phyloP scores from a whole-genome alignment of 2,113 vertebrate genomes.

The Sinocyclocheilus maitianheensis region DNA sequence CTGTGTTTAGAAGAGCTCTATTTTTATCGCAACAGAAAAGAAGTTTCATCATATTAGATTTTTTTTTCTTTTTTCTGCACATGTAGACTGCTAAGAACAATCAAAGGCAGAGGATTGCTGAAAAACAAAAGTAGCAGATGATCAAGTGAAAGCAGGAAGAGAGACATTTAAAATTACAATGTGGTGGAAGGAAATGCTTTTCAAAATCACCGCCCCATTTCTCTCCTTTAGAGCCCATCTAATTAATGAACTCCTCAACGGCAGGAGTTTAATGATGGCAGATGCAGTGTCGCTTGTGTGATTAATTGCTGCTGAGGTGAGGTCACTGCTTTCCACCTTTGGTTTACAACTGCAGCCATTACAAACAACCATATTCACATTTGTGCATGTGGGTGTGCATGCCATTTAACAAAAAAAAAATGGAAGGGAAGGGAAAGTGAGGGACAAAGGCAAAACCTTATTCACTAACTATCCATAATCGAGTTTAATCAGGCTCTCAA shows the following conservation, averaged over 20 bases:
- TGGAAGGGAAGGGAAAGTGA: not conserved
- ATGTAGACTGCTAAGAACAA: conserved; percentile 20
- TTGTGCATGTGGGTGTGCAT: conserved; percentile 38
- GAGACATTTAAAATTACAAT: conserved; percentile 23
- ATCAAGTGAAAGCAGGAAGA: conserved; percentile 2
- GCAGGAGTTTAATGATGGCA: conserved; percentile 66
- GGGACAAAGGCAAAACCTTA: not conserved
- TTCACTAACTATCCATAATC: not conserved
- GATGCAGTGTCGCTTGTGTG: conserved; percentile 54
- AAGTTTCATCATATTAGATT: conserved; percentile 18
- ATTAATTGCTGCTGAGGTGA: conserved; percentile 66
- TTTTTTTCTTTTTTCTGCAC: not conserved
- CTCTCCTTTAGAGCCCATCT: conserved; percentile 40
- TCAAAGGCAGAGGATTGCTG: not conserved
- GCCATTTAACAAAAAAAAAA: not conserved
- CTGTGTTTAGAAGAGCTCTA: conserved; percentile 14
- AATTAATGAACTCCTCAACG: conserved; percentile 57
- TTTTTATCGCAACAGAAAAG: conserved; percentile 8
- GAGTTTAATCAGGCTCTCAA: not conserved
- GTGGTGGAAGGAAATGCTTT: not conserved
- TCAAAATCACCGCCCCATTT: not conserved
- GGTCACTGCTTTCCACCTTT: conserved; percentile 64
- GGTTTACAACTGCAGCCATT: conserved; percentile 51
- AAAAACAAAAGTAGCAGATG: conserved; percentile 20
- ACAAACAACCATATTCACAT: conserved; percentile 70